Evolutionary conservation across 1,140 invertebrate species (phyloP).

Genomic region (Zaprionus kolodkinae): DNA sequence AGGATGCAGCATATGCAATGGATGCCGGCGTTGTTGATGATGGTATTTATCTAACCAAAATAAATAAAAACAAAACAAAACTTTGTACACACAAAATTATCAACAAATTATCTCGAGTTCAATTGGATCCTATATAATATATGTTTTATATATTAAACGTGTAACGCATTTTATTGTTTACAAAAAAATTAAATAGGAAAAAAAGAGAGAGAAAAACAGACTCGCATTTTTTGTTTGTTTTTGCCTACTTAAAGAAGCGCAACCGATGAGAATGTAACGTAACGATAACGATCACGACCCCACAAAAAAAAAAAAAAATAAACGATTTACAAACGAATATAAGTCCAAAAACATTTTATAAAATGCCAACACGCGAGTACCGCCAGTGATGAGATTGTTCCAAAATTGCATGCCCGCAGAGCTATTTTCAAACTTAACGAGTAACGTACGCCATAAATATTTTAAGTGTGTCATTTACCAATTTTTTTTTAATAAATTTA

Average conservation of each 20-base stretch:
- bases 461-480: slow-evolving; percentile 60
- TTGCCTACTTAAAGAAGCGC: slow-evolving; percentile 61
- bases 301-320: slow-evolving; percentile 29
- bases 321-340: slow-evolving; percentile 51
- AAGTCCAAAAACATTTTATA: slow-evolving; percentile 37
- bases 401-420: slow-evolving; percentile 67
- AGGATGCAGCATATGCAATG: slow-evolving; percentile 57
- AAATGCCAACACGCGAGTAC: slow-evolving; percentile 39
- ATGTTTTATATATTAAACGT: slow-evolving; percentile 61
- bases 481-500: slow-evolving; percentile 52
- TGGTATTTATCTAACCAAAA: slow-evolving; percentile 84
- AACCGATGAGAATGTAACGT: slow-evolving; percentile 69
- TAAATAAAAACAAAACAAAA: slow-evolving; percentile 73
- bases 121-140: slow-evolving; percentile 74
- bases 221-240: slow-evolving; percentile 78
- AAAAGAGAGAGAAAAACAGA: slow-evolving; percentile 61
- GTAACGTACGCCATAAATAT: slow-evolving; percentile 70
- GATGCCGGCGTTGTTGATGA: slow-evolving; percentile 69
- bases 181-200: slow-evolving; percentile 56
- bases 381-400: slow-evolving; percentile 64
- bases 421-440: slow-evolving; percentile 58
- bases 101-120: slow-evolving; percentile 77
- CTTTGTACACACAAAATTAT: slow-evolving; percentile 80
- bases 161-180: slow-evolving; percentile 66
- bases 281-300: slow-evolving; percentile 48